Base-by-base conservation (phyloP, 2,113 vertebrate species). In the Sminthopsis crassicaudata region DNA sequence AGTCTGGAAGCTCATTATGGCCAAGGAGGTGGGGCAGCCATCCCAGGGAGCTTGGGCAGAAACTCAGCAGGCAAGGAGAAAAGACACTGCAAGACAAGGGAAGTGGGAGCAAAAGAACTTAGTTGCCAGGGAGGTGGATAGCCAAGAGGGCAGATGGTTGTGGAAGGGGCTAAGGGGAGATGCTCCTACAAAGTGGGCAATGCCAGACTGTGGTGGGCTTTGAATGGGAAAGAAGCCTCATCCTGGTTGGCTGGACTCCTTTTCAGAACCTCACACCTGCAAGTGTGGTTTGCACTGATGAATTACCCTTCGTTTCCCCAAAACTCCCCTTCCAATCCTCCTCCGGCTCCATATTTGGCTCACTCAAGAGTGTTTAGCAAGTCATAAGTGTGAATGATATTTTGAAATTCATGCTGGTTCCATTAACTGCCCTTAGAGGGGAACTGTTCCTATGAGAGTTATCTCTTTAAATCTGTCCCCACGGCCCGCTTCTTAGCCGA, bases 301-400 rank as follows among this genome's bases (percentile, higher is more conserved):
- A 90, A 30, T 90, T 50, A 90, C 89, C 89, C 48, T 90, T 90
- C 48, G 16, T 46, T 50, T 90, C 12, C 89, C 48, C 12, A 90
- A 48, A 90, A 90, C 89, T 51, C n/a, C 89, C 48, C 89, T 90
- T 30, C 12, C n/a, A 90, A 51, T n/a, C 16, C 42, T 50, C 48
- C 46, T 90, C 48, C 46, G 25, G 48, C 46, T 46, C 48, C 89
- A 90, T 51, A 46, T 90, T 46, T 90, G 89, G 48, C 48, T 90
- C 89, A 90, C 46, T 90, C 89, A 50, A n/a, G 89, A 90, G 89
- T 50, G 89, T 51, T 90, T 51, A 90, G 89, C 46, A 90, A 90
- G 89, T 50, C 89, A 90, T 90, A 90, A 90, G 89, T 90, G 89
- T 90, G 89, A 90, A 90, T 51, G 48, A 90, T 90, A 90, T 46